Base-by-base conservation (phyloP, 2,113 vertebrate genomes). In the Caloenas nicobarica region DNA sequence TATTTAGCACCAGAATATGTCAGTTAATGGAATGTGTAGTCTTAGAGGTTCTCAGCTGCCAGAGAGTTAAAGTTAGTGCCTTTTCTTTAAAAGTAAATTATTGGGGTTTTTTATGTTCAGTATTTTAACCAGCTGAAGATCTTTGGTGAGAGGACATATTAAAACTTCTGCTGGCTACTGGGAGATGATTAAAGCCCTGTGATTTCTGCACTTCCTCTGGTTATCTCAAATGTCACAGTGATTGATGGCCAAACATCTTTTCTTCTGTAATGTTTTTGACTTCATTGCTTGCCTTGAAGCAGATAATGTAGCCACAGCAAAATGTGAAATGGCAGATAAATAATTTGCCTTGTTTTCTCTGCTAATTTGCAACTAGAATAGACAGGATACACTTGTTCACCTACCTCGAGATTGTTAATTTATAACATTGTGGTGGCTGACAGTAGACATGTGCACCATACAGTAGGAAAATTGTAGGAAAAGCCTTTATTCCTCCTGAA, bases 161-260 rank as follows among this genome's bases (percentile, higher is more conserved):
- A 94, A 95, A 96, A 86, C 40, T 2, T 29, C 48, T 87, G 6
- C 70, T 88, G 50, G 88, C 78, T 89, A 16, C 23, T n/a, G 61
- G 71, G 78, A 88, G 93, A 92, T 92, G 7, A 94, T 94, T 97
- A 97, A 95, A 95, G 78, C n/a, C 60, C 50, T 42, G 33, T 81
- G 68, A 88, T 72, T 95, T 89, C 92, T 89, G 11, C 65, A 89
- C 61, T 96, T 92, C 57, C 48, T 94, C 68, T 85, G 83, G 83
- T 96, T 97, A 96, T 93, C 92, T 96, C 68, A 91, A 90, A 81
- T 84, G 94, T 91, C 89, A 84, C 50, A 36, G 64, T 96, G 94
- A 97, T 78, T 91, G 97, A 97, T 96, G 83, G 57, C 53, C 92
- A 83, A 93, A 86, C 77, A 94, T 57, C 22, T 72, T 85, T 95